Evolutionary conservation across 2,888 invertebrate genomes (phyloP), one percentile per base, ranked within the genome.

Genomic region (Ophraella communa): DNA sequence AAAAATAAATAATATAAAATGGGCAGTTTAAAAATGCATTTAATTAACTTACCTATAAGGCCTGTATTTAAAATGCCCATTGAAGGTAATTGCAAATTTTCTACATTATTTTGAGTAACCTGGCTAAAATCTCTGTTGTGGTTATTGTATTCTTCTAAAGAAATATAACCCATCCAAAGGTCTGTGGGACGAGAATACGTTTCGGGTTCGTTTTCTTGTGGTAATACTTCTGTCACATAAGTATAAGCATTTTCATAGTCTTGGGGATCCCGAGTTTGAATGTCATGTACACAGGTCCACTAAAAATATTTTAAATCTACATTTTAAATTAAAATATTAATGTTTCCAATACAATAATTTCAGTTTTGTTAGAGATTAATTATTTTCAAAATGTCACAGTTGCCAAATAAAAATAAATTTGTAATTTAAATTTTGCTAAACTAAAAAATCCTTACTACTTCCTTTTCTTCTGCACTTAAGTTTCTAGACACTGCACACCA

Each of bases 201-300:
- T 23, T 66, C 61, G 1, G 68, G 55, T 5, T 68, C 71, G 3
- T 39, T 18, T 20, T 74, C 71, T 66, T 79, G 79, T 7, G 61
- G 65, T 10, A 55, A 47, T 17, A 65, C 67, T 51, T 68, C 68
- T 3, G 80, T 76, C 10, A 76, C 72, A 44, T 70, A 72, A 1
- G 70, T 69, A 47, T 72, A 81, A 47, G 79, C 78, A 24, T 84
- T 81, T 39, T 80, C 78, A 24, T 82, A 82, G 17, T 84, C 84
- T 11, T 81, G 78, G 8, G 79, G 76, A 4, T 84, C 84, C 60
- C 80, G 81, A 45, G 91, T 89, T 83, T 95, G 95, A 70, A 97
- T 94, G 79, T 96, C 95, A 83, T 97, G 96, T 58, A 97, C 89
- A 78, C 95, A 94, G 5, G 95, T 95, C 94, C 95, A 96, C 91